Evolutionary conservation across 2,113 vertebrate genomes (phyloP).

Genomic region (Tretioscincus oriximinensis): DNA sequence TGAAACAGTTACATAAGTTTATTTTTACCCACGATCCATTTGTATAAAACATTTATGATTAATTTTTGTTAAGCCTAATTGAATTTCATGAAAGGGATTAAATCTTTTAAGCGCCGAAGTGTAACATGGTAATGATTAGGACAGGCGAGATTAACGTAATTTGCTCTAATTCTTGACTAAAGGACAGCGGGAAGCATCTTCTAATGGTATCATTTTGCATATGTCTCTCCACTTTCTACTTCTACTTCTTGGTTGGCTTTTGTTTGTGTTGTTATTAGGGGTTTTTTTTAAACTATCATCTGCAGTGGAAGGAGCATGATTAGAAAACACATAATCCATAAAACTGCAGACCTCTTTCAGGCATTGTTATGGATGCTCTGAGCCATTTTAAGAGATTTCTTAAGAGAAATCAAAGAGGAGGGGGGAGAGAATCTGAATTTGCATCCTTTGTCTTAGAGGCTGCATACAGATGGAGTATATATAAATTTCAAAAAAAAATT

Average conservation of each 20-base stretch:
- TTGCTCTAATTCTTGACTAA: slow-evolving; percentile 32
- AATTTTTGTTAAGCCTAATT: slow-evolving; percentile 19
- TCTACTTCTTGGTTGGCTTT: background rate
- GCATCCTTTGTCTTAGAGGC: background rate
- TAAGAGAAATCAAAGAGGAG: background rate
- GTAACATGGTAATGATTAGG: slow-evolving; percentile 36
- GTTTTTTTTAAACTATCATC: no score
- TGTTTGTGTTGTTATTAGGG: no score
- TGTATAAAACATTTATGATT: slow-evolving; percentile 44
- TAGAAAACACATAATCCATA: background rate
- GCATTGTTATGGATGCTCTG: background rate
- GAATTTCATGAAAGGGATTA: slow-evolving; percentile 58
- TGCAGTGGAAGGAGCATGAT: background rate
- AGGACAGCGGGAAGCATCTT: slow-evolving; percentile 12
- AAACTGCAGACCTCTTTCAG: background rate
- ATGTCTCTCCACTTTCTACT: slow-evolving; percentile 23
- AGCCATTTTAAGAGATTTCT: background rate
- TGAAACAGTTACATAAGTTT: slow-evolving; percentile 33
- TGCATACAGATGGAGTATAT: no score
- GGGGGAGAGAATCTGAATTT: no score
- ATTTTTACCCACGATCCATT: slow-evolving; percentile 57
- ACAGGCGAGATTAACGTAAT: slow-evolving; percentile 31
- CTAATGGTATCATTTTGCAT: slow-evolving; percentile 1
- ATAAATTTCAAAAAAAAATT: no score
- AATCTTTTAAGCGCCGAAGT: slow-evolving; percentile 52